These are phyloP conservation scores for Anticlea derivata DNA, from an alignment of 2,888 invertebrate genomes.

Conservation along the genomic window DNA sequence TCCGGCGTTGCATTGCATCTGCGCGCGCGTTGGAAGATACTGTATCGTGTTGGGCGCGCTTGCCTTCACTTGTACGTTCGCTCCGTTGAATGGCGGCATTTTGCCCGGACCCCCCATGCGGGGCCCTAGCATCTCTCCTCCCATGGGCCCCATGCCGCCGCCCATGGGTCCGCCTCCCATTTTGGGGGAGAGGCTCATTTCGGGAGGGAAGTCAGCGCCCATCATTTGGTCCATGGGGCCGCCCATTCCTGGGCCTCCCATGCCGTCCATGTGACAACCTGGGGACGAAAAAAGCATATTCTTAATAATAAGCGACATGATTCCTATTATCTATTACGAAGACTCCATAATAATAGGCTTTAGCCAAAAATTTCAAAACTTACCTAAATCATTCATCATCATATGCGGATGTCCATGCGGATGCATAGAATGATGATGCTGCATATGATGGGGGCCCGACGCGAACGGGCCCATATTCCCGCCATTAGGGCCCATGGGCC, in stretches of 20 bases:
- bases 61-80: slow-evolving; percentile 96
- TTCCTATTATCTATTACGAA: too few relatives aligned
- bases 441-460: slow-evolving; percentile 74
- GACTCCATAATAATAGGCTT: too few relatives aligned
- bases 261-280: slow-evolving; percentile 82
- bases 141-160: slow-evolving; percentile 80
- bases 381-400: slow-evolving; percentile 82
- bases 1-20: slow-evolving; percentile 87
- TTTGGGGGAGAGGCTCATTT: slow-evolving; percentile 86
- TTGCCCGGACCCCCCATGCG: slow-evolving; percentile 83
- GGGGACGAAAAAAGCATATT: slow-evolving; percentile 21
- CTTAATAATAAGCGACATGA: too few relatives aligned
- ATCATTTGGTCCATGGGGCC: slow-evolving; percentile 82
- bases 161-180: slow-evolving; percentile 83
- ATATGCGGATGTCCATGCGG: slow-evolving; percentile 78
- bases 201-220: slow-evolving; percentile 79
- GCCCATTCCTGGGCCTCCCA: slow-evolving; percentile 80
- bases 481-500: slow-evolving; percentile 67
- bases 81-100: slow-evolving; percentile 84
- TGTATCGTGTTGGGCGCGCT: slow-evolving; percentile 99
- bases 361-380: slow-evolving; percentile 6
- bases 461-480: slow-evolving; percentile 71
- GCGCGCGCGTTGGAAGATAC: slow-evolving; percentile 97
- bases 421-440: slow-evolving; percentile 76
- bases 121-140: slow-evolving; percentile 87